Evolutionary conservation across 2,888 invertebrate species (phyloP).

Genomic region (Ormyrus rosae): DNA sequence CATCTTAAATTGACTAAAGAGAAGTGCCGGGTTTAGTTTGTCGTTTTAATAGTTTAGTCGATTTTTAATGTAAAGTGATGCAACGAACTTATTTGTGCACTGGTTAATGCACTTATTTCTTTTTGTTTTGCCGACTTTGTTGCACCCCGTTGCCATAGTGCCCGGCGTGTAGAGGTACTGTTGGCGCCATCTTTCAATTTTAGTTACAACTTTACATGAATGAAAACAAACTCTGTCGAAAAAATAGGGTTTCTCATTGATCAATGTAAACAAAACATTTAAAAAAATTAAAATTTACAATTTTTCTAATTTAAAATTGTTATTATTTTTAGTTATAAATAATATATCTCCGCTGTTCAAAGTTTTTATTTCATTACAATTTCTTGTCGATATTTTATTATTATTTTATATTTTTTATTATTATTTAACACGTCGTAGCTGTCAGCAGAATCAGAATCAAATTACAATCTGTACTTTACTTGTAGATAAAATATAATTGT

Average conservation of each 20-base stretch:
- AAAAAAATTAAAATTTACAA: not conserved
- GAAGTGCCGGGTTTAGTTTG: too few relatives aligned
- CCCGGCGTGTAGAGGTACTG: not conserved
- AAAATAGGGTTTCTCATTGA: not conserved
- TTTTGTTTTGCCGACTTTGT: conserved; percentile 48
- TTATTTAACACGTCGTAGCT: too few relatives aligned
- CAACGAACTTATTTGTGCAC: not conserved
- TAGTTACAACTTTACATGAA: not conserved
- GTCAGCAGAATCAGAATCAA: too few relatives aligned
- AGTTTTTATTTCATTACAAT: too few relatives aligned
- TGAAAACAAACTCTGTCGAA: not conserved
- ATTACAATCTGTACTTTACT: too few relatives aligned
- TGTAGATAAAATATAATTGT: not conserved
- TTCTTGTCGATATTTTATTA: too few relatives aligned
- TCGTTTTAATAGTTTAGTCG: too few relatives aligned
- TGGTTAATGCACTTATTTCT: not conserved
- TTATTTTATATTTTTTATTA: too few relatives aligned
- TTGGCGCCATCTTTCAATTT: conserved; percentile 35
- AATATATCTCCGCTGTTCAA: too few relatives aligned
- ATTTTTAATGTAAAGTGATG: too few relatives aligned
- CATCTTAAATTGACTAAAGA: not conserved
- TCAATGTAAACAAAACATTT: not conserved
- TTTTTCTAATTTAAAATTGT: not conserved
- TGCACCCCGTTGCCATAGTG: conserved; percentile 45
- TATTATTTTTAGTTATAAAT: not conserved